Conservation (phyloP, 2,797 vertebrate species). For the Remorina albescens region DNA sequence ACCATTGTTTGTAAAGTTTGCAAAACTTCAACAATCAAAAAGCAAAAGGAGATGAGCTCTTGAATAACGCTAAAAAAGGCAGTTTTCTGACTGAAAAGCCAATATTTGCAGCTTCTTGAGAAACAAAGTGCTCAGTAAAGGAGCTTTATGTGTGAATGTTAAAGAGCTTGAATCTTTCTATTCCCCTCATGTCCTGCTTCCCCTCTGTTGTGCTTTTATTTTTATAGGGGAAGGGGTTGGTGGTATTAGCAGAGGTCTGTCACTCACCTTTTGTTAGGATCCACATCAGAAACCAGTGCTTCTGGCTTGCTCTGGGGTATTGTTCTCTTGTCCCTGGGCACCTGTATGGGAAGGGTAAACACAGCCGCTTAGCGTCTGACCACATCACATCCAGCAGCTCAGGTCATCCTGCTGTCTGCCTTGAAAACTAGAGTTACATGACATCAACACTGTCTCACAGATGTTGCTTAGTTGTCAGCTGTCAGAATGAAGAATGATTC, state of each 20-base stretch:
- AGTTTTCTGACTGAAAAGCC: not conserved
- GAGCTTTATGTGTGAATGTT: not conserved
- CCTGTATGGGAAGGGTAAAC: constrained; percentile 86
- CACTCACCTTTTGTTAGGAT: constrained; percentile 96
- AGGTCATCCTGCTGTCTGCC: constrained; percentile 62
- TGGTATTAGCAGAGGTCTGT: constrained; percentile 45
- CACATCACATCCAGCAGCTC: constrained; percentile 80
- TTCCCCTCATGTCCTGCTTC: not conserved
- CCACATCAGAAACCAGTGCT: constrained; percentile 91
- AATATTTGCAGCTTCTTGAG: not conserved
- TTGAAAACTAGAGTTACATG: constrained; percentile 52
- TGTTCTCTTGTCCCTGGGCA: constrained; percentile 94
- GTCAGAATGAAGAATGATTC: constrained; percentile 12
- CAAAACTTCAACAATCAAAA: not conserved
- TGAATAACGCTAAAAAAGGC: not conserved
- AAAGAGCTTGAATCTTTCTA: constrained; percentile 14
- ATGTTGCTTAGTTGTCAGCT: constrained; percentile 47
- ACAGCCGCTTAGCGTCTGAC: constrained; percentile 82
- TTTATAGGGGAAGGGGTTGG: constrained; percentile 33
- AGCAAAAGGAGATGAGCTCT: not conserved
- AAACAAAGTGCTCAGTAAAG: not conserved
- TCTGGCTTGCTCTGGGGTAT: constrained; percentile 91
- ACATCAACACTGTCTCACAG: constrained; percentile 58
- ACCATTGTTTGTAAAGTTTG: not conserved
- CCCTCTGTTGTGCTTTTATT: constrained; percentile 48